Evolutionary conservation across 2,888 invertebrate species (phyloP).

Genomic region (Hyposoter dolosus): DNA sequence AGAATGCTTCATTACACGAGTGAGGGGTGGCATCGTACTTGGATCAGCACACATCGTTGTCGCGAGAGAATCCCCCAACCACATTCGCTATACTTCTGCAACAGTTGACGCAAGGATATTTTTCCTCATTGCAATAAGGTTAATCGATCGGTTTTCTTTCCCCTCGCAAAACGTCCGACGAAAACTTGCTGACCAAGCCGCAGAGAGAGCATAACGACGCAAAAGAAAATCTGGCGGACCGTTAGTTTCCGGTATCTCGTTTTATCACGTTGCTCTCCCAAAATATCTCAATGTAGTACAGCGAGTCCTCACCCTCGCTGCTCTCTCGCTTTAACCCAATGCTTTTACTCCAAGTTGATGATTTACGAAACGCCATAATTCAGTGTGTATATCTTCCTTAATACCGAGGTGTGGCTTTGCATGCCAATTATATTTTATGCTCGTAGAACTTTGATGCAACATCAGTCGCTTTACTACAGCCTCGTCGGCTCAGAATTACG

Average conservation of each 20-base stretch:
- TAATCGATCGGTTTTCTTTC: constrained; percentile 49
- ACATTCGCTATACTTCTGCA: constrained; percentile 31
- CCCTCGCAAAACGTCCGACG: neutral
- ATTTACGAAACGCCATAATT: constrained; percentile 42
- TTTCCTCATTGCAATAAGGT: constrained; percentile 48
- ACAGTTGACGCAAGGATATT: constrained; percentile 41
- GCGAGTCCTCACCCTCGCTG: neutral
- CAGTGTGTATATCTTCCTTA: constrained; percentile 25
- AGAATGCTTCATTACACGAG: constrained; percentile 72
- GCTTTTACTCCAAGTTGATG: constrained; percentile 30
- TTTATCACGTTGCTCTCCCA: constrained; percentile 37
- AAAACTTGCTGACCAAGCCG: constrained; percentile 48
- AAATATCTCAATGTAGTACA: constrained; percentile 31
- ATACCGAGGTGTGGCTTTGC: constrained; percentile 27
- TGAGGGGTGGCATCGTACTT: constrained; percentile 37
- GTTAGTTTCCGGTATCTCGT: constrained; percentile 53
- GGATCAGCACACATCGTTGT: constrained; percentile 37
- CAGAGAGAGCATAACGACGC: constrained; percentile 9
- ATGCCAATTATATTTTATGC: constrained; percentile 53
- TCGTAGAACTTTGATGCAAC: constrained; percentile 32
- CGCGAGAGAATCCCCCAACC: constrained; percentile 32
- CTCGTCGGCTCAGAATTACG: constrained; percentile 6
- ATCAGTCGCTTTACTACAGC: constrained; percentile 22
- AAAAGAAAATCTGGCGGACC: constrained; percentile 36
- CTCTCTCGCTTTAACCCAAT: neutral